phyloP scores from a whole-genome alignment of 2,113 vertebrate genomes.

The Burhinus oedicnemus region DNA sequence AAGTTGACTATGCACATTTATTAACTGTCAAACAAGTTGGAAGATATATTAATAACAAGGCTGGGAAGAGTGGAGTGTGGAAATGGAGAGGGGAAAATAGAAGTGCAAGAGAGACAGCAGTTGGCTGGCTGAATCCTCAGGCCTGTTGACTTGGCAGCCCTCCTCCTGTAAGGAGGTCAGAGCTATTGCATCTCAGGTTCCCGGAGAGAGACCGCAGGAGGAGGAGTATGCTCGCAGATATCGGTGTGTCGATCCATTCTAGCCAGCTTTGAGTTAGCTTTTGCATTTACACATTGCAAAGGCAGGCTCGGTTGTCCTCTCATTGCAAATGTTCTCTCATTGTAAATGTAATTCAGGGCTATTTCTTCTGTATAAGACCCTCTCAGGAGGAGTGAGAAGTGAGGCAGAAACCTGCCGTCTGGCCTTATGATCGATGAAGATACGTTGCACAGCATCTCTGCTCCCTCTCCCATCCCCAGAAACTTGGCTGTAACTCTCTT shows the following conservation, averaged over 20 bases:
- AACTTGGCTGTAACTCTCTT: neutral
- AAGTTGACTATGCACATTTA: neutral
- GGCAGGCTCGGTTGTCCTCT: neutral
- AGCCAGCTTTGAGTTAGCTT: neutral
- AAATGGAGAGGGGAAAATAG: neutral
- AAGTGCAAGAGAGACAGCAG: neutral
- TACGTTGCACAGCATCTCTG: rapidly evolving
- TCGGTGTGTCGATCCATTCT: neutral
- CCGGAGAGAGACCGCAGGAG: neutral
- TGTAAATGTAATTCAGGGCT: neutral
- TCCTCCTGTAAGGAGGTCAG: slow-evolving; percentile 9
- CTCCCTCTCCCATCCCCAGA: neutral
- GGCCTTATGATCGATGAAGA: neutral
- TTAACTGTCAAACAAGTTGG: neutral
- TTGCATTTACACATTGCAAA: neutral
- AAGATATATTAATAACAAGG: neutral
- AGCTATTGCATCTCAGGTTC: slow-evolving; percentile 4
- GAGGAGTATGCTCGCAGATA: neutral
- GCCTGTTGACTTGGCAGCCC: neutral
- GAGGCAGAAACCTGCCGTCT: neutral
- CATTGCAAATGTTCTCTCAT: neutral
- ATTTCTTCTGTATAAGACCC: neutral
- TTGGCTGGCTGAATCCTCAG: neutral
- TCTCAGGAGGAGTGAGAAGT: neutral
- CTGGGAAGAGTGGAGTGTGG: neutral